Evolutionary conservation across 92 coral and sea anemone species (phyloP).

Genomic region (Montipora capitata): DNA sequence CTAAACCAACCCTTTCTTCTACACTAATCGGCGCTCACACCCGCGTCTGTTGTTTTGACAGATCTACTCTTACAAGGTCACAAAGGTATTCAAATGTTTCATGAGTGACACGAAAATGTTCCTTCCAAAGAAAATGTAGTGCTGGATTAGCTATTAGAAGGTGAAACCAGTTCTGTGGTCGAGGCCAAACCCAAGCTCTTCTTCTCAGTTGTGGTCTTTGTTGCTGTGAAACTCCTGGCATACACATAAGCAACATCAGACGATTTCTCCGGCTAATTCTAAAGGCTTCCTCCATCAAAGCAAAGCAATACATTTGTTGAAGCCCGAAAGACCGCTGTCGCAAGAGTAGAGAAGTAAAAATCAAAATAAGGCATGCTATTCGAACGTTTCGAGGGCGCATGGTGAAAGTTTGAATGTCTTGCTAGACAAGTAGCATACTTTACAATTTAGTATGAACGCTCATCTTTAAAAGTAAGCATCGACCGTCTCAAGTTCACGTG

Average conservation of each 20-base stretch:
- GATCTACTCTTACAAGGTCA: constrained; percentile 35
- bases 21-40: constrained; percentile 60
- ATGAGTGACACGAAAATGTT: constrained; percentile 67
- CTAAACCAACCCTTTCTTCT: constrained; percentile 61
- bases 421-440: constrained; percentile 12
- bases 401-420: constrained; percentile 46
- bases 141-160: constrained; percentile 35
- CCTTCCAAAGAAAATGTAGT: too few relatives aligned
- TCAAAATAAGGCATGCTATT: constrained; percentile 17
- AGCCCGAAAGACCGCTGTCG: constrained; percentile 31
- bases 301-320: constrained; percentile 18
- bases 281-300: constrained; percentile 63
- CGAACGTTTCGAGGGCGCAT: constrained; percentile 28
- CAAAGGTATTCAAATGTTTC: constrained; percentile 66
- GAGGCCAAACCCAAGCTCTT: constrained; percentile 79
- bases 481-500: background rate
- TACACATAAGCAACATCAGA: constrained; percentile 48
- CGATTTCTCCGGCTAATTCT: constrained; percentile 49
- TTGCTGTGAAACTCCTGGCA: constrained; percentile 36
- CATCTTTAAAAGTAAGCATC: constrained; percentile 4
- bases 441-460: constrained; percentile 14
- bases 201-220: constrained; percentile 38
- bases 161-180: constrained; percentile 71
- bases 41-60: constrained; percentile 41
- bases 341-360: constrained; percentile 32